Base-by-base conservation (phyloP, 2,888 invertebrate genomes). In the Amiota communis region DNA sequence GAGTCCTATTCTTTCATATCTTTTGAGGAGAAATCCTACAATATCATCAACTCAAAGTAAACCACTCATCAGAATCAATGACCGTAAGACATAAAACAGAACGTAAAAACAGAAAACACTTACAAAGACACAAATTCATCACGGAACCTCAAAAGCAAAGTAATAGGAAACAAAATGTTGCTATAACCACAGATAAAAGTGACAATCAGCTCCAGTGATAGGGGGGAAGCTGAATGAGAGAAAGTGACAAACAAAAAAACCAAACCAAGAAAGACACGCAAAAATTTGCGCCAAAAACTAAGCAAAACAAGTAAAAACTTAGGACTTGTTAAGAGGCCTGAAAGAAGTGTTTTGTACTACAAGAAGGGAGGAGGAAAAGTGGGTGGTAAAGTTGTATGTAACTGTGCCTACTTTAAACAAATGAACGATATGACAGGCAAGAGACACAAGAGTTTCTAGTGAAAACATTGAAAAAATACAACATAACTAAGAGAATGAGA, bases 401-500 rank as follows among this genome's bases (percentile, higher is more conserved):
- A n/a, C 3, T 63, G 61, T 23, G 23, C 23, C 23, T 1, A 23
- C 23, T 23, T 23, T 23, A 23, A 23, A 23, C 23, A 23, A 23
- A 23, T 3, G 23, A 23, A 23, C 23, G 23, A 23, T 23, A 23
- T 23, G 23, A 23, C 23, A 23, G 23, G 23, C 13, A 20, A 71
- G 74, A 46, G 36, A 36, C 8, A 36, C 36, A 36, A 36, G 4
- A 36, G 8, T 36, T 36, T 51, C 48, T 15, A 72, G 23, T 49
- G 47, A 56, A 69, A 47, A 73, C 0, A 77, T 75, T 77, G 68
- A 75, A 78, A 77, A 79, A 74, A 79, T 79, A 74, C 77, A 79
- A 79, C 76, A 80, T 79, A 76, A 81, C 76, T 75, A 73, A 81
- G 77, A 78, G 76, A 11, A 23, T 23, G 49, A 61, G 56, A 67